phyloP scores from a whole-genome alignment of 2,113 vertebrate species.

The Melanerpes formicivorus region DNA sequence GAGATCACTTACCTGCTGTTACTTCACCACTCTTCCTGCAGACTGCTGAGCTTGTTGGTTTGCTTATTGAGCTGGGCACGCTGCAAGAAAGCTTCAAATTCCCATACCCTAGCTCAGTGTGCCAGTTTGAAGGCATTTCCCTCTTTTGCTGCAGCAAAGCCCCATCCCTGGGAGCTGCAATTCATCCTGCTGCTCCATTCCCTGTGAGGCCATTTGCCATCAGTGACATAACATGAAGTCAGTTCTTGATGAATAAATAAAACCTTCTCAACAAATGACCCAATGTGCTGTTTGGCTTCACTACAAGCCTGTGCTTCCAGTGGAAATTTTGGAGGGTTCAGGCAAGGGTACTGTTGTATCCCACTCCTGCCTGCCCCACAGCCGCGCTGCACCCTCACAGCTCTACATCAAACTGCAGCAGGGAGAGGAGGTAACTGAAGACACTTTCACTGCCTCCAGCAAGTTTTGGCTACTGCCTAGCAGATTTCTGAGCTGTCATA shows the following conservation, averaged over 20 bases:
- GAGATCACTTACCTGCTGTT: not conserved
- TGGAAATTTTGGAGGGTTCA: not conserved
- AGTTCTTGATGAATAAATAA: not conserved
- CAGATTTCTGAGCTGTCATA: not conserved
- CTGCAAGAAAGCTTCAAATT: not conserved
- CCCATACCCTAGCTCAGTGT: not conserved
- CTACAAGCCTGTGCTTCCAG: not conserved
- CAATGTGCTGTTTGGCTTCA: not conserved
- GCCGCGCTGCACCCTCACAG: not conserved
- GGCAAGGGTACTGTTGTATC: not conserved
- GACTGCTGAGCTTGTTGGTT: not conserved
- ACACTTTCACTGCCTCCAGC: not conserved
- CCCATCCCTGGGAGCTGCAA: not conserved
- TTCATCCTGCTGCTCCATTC: not conserved
- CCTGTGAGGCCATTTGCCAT: not conserved
- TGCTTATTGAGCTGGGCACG: not conserved
- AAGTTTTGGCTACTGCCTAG: not conserved
- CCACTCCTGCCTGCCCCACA: not conserved
- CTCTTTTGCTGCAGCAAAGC: not conserved
- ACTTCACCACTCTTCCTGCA: not conserved
- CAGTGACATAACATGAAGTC: not conserved
- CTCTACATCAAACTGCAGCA: rapidly evolving
- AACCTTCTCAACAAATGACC: not conserved
- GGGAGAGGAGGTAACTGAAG: not conserved
- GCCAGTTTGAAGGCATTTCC: not conserved